These are phyloP conservation scores for Crenuchus spilurus DNA, from an alignment of 2,797 vertebrate genomes.

Conservation along the genomic window DNA sequence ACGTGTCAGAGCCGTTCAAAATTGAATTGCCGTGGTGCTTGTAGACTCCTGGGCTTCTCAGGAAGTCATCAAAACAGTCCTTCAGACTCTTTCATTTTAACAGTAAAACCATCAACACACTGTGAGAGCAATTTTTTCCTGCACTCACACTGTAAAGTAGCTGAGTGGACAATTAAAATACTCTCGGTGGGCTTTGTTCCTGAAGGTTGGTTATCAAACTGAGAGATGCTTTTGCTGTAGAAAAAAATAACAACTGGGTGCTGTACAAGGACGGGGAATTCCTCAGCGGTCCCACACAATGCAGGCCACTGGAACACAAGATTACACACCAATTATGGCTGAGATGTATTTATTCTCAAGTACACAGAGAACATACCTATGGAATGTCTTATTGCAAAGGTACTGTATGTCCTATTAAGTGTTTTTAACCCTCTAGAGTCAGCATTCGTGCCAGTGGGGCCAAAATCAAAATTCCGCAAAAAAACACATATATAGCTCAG, in stretches of 20 bases:
- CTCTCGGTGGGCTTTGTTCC: not conserved
- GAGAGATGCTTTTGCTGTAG: constrained; percentile 2
- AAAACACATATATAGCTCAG: no score
- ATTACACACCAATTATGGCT: not conserved
- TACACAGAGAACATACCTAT: no score
- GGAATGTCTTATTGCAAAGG: no score
- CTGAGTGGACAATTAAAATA: not conserved
- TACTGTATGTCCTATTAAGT: no score
- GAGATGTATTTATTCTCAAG: not conserved
- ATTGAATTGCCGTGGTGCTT: not conserved
- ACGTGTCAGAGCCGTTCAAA: constrained; percentile 15
- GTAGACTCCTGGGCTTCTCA: constrained; percentile 1
- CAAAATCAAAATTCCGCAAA: no score
- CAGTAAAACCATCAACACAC: constrained; percentile 9
- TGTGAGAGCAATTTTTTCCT: not conserved
- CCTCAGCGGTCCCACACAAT: not conserved
- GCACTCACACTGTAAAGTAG: not conserved
- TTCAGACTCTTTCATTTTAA: constrained; percentile 25
- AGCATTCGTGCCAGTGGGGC: no score
- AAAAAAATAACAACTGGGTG: not conserved
- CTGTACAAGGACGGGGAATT: constrained; percentile 5
- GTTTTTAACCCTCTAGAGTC: no score
- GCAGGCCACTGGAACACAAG: not conserved
- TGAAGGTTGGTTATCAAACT: not conserved
- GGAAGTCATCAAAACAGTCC: constrained; percentile 47